phyloP scores from a whole-genome alignment of 2,888 invertebrate species.

The Amiota communis region DNA sequence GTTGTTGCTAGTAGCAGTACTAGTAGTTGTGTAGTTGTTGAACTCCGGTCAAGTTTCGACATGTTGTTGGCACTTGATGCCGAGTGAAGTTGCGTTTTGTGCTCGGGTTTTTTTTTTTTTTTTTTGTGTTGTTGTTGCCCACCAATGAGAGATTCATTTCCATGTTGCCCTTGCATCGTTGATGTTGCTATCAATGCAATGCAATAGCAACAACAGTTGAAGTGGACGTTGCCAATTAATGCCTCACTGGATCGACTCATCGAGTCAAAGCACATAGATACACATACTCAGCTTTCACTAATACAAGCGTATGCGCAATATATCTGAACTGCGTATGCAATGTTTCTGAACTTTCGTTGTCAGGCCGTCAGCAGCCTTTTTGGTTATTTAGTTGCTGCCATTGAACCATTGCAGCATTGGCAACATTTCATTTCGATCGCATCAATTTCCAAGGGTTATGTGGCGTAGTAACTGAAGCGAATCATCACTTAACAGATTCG shows the following conservation, averaged over 20 bases:
- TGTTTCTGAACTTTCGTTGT: background rate
- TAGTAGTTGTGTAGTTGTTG: slow-evolving; percentile 47
- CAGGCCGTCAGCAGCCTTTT: background rate
- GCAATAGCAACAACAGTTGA: slow-evolving; percentile 49
- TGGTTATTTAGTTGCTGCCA: background rate
- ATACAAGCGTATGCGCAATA: background rate
- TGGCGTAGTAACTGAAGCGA: too few relatives aligned
- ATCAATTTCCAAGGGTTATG: too few relatives aligned
- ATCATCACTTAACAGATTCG: too few relatives aligned
- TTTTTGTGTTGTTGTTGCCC: too few relatives aligned
- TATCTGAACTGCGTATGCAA: background rate
- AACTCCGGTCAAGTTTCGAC: slow-evolving; percentile 61
- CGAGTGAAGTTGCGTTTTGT: background rate
- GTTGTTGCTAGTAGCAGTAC: slow-evolving; percentile 28
- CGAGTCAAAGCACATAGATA: background rate
- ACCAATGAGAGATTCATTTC: background rate
- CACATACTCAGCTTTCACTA: background rate
- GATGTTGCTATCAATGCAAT: slow-evolving; percentile 12
- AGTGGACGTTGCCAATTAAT: slow-evolving; percentile 21
- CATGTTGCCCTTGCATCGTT: slow-evolving; percentile 1
- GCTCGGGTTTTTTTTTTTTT: slow-evolving; percentile 30
- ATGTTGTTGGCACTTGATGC: slow-evolving; percentile 26
- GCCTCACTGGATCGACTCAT: background rate
- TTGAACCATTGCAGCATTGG: too few relatives aligned
- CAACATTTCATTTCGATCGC: too few relatives aligned